Evolutionary conservation across 1,140 invertebrate genomes (phyloP).

Genomic region (Hylyphantes graminicola): DNA sequence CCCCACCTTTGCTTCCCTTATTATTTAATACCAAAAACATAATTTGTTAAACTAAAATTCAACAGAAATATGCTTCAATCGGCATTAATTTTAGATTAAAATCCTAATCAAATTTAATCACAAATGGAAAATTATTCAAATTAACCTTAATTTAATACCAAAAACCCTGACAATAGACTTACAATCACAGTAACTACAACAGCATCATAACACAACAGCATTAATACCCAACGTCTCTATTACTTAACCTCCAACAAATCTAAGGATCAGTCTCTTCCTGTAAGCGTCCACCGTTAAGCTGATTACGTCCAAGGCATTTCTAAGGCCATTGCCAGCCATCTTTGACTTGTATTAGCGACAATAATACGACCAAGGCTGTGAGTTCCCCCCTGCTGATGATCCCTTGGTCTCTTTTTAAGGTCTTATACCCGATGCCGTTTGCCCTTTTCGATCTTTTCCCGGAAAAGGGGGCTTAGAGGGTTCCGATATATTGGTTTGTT

Average conservation of each 20-base stretch:
- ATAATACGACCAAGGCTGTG: slow-evolving; percentile 15
- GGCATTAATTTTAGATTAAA: too few relatives aligned
- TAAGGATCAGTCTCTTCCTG: slow-evolving; percentile 18
- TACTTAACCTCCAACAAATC: slow-evolving; percentile 36
- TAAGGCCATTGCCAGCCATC: slow-evolving; percentile 39
- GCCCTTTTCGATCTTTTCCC: slow-evolving; percentile 5
- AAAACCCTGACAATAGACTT: too few relatives aligned
- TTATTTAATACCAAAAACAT: too few relatives aligned
- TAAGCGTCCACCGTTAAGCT: slow-evolving; percentile 26
- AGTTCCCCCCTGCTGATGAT: background rate
- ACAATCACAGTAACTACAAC: too few relatives aligned
- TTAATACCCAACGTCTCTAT: slow-evolving; percentile 17
- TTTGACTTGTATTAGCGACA: slow-evolving; percentile 40
- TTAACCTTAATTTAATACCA: too few relatives aligned
- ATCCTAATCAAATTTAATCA: too few relatives aligned
- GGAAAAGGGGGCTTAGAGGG: slow-evolving; percentile 8
- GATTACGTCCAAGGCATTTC: slow-evolving; percentile 46
- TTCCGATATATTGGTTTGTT: too few relatives aligned
- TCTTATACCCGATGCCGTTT: slow-evolving; percentile 25
- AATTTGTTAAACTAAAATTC: too few relatives aligned
- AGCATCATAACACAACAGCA: too few relatives aligned
- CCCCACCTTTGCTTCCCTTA: too few relatives aligned
- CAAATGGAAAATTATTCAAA: too few relatives aligned
- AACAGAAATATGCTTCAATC: too few relatives aligned
- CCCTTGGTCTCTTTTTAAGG: slow-evolving; percentile 22